Evolutionary conservation across 2,797 vertebrate genomes (phyloP), one percentile per base, ranked within the genome.

Genomic region (Falco rusticolus): DNA sequence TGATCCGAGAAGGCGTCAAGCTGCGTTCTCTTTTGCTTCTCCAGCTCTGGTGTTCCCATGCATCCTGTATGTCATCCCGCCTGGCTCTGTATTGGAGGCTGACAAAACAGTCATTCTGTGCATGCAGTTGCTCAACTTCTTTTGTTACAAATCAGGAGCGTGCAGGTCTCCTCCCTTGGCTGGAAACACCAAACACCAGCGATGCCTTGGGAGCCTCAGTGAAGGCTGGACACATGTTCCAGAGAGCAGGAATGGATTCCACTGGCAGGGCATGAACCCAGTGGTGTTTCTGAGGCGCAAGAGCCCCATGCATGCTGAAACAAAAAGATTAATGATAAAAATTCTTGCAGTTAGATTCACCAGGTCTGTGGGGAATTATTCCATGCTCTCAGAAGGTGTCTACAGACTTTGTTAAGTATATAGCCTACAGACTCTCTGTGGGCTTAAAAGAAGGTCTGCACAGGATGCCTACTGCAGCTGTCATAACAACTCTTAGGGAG

Each of bases 201-300:
- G 47, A 47, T 41, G 39, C 54, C 47, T 66, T 0, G 0, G 39
- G 19, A 60, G 65, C 37, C 33, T 51, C 20, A n/a, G 0, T 22
- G 56, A 14, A 48, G 31, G 43, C 34, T 3, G 9, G 64, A 37
- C 13, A 20, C 39, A 14, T 1, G 2, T 78, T 59, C 37, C 20
- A 11, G 51, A 18, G 22, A 57, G 19, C 26, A 70, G 37, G 50
- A 78, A 53, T 53, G 51, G 24, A 47, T 79, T 59, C 66, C 22
- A n/a, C 37, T n/a, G 41, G 16, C 19, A 65, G n/a, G 11, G 37
- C 60, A 47, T 13, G 37, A 47, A 79, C 25, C 29, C 47, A 48
- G 47, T 25, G 14, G 47, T 54, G n/a, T 41, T 79, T 65, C 39
- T 61, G 60, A 68, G 47, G 41, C 48, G 24, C 25, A 34, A 41